Evolutionary conservation across 1,140 invertebrate genomes (phyloP).

Genomic region (Bactericera cockerelli): DNA sequence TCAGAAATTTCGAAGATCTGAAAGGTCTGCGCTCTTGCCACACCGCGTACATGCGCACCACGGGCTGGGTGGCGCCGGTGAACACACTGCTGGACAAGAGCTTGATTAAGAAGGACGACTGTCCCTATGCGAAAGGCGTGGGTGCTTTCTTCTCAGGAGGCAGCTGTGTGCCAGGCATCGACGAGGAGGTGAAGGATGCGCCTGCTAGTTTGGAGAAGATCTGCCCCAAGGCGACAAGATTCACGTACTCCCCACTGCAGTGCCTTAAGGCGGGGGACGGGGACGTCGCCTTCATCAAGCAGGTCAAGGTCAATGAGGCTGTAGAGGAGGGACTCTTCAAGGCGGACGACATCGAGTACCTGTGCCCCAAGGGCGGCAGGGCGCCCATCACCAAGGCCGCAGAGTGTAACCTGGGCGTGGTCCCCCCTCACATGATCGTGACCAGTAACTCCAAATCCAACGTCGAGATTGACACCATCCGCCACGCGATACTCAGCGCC

Average conservation of each 20-base stretch:
- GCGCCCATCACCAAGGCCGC: conserved; percentile 30
- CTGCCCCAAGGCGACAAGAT: neutral
- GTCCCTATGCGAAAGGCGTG: conserved; percentile 31
- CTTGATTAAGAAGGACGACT: conserved; percentile 29
- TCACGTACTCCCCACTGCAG: conserved; percentile 24
- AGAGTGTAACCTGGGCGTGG: conserved; percentile 36
- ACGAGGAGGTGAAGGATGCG: neutral
- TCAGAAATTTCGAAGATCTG: conserved; percentile 30
- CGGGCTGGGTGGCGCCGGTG: conserved; percentile 38
- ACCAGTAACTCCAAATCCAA: conserved; percentile 19
- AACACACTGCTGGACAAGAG: conserved; percentile 30
- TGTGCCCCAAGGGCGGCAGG: conserved; percentile 37
- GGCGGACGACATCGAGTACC: conserved; percentile 39
- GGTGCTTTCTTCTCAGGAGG: conserved; percentile 33
- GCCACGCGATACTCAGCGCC: conserved; percentile 20
- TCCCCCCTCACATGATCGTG: conserved; percentile 30
- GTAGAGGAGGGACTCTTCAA: conserved; percentile 28
- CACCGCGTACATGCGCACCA: conserved; percentile 19
- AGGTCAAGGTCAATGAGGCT: conserved; percentile 40
- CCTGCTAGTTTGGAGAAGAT: neutral
- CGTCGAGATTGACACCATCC: conserved; percentile 21
- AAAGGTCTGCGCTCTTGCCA: conserved; percentile 41
- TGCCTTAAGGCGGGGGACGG: conserved; percentile 44
- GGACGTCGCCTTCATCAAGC: conserved; percentile 45
- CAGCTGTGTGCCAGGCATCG: conserved; percentile 24